Evolutionary conservation across 2,888 invertebrate species (phyloP).

Genomic region (Acleris emargana): DNA sequence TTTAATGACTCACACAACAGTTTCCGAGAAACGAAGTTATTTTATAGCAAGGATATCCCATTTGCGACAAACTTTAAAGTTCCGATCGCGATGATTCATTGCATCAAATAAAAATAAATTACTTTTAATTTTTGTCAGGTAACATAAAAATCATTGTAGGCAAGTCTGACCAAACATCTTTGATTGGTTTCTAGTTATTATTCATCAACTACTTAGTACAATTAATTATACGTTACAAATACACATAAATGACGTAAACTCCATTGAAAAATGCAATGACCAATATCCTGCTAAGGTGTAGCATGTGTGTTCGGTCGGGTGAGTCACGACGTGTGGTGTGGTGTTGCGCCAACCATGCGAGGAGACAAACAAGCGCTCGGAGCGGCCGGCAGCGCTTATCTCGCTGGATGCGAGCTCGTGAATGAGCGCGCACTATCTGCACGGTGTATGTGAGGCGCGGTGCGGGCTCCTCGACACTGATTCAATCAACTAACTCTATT

Average conservation of each 20-base stretch:
- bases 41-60: constrained; percentile 62
- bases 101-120: not conserved
- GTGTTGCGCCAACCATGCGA: constrained; percentile 58
- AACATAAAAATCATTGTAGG: no score
- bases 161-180: not conserved
- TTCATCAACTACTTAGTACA: not conserved
- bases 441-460: constrained; percentile 42
- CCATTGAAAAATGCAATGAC: constrained; percentile 42
- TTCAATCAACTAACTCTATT: constrained; percentile 53
- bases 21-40: constrained; percentile 67
- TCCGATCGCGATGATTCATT: constrained; percentile 5
- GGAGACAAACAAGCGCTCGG: constrained; percentile 53
- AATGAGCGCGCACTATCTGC: constrained; percentile 66
- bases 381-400: constrained; percentile 50
- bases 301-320: constrained; percentile 36
- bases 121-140: no score
- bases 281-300: constrained; percentile 41
- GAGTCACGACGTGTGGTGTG: constrained; percentile 35
- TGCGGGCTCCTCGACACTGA: constrained; percentile 48
- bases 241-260: constrained; percentile 56
- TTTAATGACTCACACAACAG: constrained; percentile 52
- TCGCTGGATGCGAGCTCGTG: constrained; percentile 63
- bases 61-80: constrained; percentile 10
- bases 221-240: constrained; percentile 20
- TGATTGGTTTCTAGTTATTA: not conserved